phyloP scores from a whole-genome alignment of 1,140 invertebrate genomes.

The Drosophila fuyamai region DNA sequence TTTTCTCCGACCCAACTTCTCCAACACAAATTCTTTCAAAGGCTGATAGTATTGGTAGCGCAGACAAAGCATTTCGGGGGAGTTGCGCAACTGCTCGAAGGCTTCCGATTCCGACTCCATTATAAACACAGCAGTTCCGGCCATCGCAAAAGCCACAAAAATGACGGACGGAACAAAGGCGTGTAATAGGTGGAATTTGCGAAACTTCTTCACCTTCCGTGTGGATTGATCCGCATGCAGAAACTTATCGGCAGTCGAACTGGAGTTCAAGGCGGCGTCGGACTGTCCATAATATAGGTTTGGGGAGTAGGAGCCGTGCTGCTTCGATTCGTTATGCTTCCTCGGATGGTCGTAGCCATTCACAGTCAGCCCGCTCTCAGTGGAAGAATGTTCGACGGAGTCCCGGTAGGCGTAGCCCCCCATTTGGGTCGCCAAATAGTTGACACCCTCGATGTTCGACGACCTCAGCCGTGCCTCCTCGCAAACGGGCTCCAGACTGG shows the following conservation, averaged over 20 bases:
- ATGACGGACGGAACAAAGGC: slow-evolving; percentile 90
- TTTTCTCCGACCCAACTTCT: slow-evolving; percentile 60
- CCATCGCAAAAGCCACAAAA: slow-evolving; percentile 88
- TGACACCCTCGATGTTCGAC: slow-evolving; percentile 62
- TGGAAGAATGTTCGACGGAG: slow-evolving; percentile 91
- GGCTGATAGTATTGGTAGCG: slow-evolving; percentile 93
- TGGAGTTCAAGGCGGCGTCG: slow-evolving; percentile 56
- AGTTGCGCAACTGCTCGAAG: slow-evolving; percentile 89
- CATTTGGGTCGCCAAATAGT: slow-evolving; percentile 51
- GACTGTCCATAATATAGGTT: slow-evolving; percentile 81
- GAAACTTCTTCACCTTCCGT: slow-evolving; percentile 68
- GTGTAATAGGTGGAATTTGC: slow-evolving; percentile 87
- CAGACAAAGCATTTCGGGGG: slow-evolving; percentile 92
- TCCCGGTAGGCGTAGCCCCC: slow-evolving; percentile 89
- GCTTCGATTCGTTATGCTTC: slow-evolving; percentile 84
- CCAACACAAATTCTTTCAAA: slow-evolving; percentile 89
- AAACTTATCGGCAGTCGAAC: slow-evolving; percentile 49
- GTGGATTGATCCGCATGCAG: slow-evolving; percentile 30
- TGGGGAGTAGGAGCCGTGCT: slow-evolving; percentile 50
- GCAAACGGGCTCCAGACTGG: slow-evolving; percentile 87
- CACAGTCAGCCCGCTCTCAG: slow-evolving; percentile 84
- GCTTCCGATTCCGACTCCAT: slow-evolving; percentile 91
- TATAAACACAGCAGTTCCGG: slow-evolving; percentile 88
- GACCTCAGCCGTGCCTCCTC: slow-evolving; percentile 85
- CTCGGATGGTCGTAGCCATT: slow-evolving; percentile 85